Evolutionary conservation across 2,888 invertebrate genomes (phyloP), one percentile per base, ranked within the genome.

Genomic region (Phasia obesa): DNA sequence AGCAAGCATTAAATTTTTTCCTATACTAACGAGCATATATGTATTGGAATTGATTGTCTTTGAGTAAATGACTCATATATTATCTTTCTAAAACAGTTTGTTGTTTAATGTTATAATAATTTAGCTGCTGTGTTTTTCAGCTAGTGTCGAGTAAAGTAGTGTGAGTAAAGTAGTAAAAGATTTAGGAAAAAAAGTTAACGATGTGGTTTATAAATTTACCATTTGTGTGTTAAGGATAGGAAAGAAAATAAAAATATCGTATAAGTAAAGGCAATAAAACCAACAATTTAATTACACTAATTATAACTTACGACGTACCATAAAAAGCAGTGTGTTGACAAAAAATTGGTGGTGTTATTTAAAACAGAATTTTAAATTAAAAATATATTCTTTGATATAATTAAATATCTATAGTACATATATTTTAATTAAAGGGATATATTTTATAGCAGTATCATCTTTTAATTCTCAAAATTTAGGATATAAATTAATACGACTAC

Each of bases 261-360:
- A n/a, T n/a, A 64, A 49, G 35, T n/a, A 19, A 57, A 57, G 17
- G 21, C 42, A 15, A 17, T 42, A 49, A 60, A 71, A 67, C 38
- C 69, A 2, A 51, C 69, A 74, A 69, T 80, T 62, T 74, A 64
- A 75, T 80, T 75, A 42, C 49, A 62, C 53, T 69, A 64, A 62
- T 47, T 69, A 62, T 11, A 23, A 21, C n/a, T n/a, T n/a, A n/a
- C n/a, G n/a, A n/a, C n/a, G n/a, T n/a, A n/a, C n/a, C n/a, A n/a
- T n/a, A n/a, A n/a, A n/a, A n/a, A n/a, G n/a, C n/a, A n/a, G n/a
- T n/a, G n/a, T n/a, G n/a, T n/a, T n/a, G n/a, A n/a, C n/a, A n/a
- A n/a, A n/a, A n/a, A n/a, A n/a, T n/a, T n/a, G n/a, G n/a, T n/a
- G n/a, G n/a, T n/a, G n/a, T n/a, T n/a, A n/a, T n/a, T n/a, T n/a